Conservation (phyloP, 1,140 invertebrate species). For the Euwallacea similis region DNA sequence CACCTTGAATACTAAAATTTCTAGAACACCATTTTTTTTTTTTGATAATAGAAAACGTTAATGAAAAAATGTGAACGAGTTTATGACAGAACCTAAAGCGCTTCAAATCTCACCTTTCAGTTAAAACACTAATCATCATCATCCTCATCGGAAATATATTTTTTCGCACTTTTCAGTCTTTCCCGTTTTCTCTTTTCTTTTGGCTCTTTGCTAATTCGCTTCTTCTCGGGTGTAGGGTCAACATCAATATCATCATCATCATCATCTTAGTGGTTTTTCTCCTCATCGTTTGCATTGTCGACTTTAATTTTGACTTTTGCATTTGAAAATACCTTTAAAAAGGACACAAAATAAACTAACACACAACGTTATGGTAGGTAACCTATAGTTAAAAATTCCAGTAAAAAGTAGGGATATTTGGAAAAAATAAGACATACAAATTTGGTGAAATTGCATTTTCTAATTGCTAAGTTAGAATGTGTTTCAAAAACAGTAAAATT, state of each 20-base stretch:
- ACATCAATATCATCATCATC: too few species aligned
- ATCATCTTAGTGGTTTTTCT: conserved; percentile 47
- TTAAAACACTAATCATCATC: conserved; percentile 58
- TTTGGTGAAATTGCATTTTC: too few species aligned
- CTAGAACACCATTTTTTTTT: background rate
- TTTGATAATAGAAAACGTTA: background rate
- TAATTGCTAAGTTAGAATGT: too few species aligned
- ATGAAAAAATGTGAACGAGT: background rate
- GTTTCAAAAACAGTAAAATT: too few species aligned
- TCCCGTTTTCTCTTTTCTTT: conserved; percentile 57
- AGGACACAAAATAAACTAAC: background rate
- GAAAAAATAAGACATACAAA: too few species aligned
- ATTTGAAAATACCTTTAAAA: conserved; percentile 67
- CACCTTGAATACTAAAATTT: too few species aligned
- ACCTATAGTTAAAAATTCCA: too few species aligned
- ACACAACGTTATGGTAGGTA: too few species aligned
- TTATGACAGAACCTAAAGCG: background rate
- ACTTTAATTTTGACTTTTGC: conserved; percentile 72
- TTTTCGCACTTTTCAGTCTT: conserved; percentile 67
- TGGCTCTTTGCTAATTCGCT: conserved; percentile 61
- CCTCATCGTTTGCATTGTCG: conserved; percentile 56
- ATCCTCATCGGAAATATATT: conserved; percentile 76
- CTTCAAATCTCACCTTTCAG: too few species aligned
- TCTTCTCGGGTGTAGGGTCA: conserved; percentile 63
- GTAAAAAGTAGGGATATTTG: too few species aligned